Evolutionary conservation across 2,113 vertebrate species (phyloP).

Genomic region (Crocuta crocuta): DNA sequence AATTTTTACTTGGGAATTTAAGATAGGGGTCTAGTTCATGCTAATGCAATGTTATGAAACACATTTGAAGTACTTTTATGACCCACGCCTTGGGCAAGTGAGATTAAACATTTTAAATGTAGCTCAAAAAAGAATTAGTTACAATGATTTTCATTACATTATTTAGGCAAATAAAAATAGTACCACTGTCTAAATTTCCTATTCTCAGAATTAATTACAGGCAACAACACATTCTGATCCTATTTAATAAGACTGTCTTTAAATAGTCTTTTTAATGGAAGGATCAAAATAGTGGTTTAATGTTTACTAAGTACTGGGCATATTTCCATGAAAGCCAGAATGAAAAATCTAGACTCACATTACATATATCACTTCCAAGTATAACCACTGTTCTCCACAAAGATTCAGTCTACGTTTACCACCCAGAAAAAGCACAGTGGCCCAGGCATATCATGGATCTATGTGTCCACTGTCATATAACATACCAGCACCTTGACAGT

Average conservation of each 20-base stretch:
- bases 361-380: not conserved
- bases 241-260: slow-evolving; percentile 22
- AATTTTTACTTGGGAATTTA: slow-evolving; percentile 38
- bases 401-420: not conserved
- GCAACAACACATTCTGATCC: slow-evolving; percentile 30
- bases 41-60: slow-evolving; percentile 23
- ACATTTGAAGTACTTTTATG: not conserved
- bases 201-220: slow-evolving; percentile 21
- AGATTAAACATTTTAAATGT: slow-evolving; percentile 57
- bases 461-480: not conserved
- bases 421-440: not conserved
- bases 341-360: slow-evolving; percentile 23
- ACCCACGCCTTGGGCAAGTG: slow-evolving; percentile 1
- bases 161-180: slow-evolving; percentile 58
- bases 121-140: slow-evolving; percentile 1
- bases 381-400: not conserved
- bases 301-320: slow-evolving; percentile 29
- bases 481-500: not conserved
- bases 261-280: slow-evolving; percentile 43
- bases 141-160: slow-evolving; percentile 59
- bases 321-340: slow-evolving; percentile 56
- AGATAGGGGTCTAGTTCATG: slow-evolving; percentile 2
- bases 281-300: slow-evolving; percentile 52
- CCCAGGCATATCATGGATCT: not conserved
- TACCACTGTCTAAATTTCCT: slow-evolving; percentile 38